Evolutionary conservation across 2,113 vertebrate genomes (phyloP), one percentile per base, ranked within the genome.

Genomic region (Lophura nycthemera): DNA sequence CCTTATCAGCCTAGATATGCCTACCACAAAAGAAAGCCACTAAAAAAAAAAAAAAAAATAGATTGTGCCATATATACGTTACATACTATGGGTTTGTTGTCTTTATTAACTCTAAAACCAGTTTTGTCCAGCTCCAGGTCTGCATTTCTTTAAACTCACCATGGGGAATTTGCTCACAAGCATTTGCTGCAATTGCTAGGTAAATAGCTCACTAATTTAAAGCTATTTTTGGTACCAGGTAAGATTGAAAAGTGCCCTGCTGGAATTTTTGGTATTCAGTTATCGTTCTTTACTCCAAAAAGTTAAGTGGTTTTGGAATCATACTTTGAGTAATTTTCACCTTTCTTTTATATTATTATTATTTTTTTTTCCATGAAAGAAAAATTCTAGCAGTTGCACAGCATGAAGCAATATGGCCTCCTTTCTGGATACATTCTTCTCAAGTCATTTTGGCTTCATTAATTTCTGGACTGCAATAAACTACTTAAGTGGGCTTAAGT

Each of bases 401-500:
- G 4, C 0, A 2, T 74, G 52, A 84, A 71, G 13, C 15, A 74
- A 27, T 74, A 59, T 50, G 42, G 8, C 0, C 6, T 63, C 6
- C 5, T 84, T 50, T 84, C 25, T 2, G 3, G 15, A 13, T 18
- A 40, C 14, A 43, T 14, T 29, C 81, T 87, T 6, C 34, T 86
- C 14, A 80, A 70, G 45, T 65, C 7, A 43, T 63, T 91, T 91
- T 59, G 45, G 18, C 50, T 89, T 45, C 15, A 78, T 90, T 76
- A 0, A 52, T 80, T 86, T 92, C 45, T 83, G 27, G 8, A 72
- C 29, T 72, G 24, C 59, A 73, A 52, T 77, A 77, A 27, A 27
- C 4, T 14, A 10, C 11, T 70, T 52, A 34, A 10, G 25, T 43
- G 40, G 12, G 10, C 18, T 81, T 59, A 71, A 11, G 71, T 59